phyloP scores from a whole-genome alignment of 2,113 vertebrate genomes.

The Corydoras sp. region DNA sequence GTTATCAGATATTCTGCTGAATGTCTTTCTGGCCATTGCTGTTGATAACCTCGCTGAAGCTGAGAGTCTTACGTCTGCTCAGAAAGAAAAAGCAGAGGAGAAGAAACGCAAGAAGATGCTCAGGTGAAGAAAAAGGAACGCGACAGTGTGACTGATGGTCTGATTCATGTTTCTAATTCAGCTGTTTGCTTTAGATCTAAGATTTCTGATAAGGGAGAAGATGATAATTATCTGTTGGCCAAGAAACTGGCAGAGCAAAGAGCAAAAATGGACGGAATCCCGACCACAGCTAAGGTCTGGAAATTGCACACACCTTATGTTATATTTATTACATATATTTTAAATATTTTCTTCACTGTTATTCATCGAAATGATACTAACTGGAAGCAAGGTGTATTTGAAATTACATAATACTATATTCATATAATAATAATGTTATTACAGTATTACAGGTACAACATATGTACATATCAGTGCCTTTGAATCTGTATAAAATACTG shows the following conservation, averaged over 20 bases:
- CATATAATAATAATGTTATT: too few species aligned
- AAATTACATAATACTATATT: too few species aligned
- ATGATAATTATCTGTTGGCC: slow-evolving; percentile 71
- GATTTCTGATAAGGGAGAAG: slow-evolving; percentile 67
- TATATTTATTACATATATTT: too few species aligned
- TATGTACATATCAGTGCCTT: too few species aligned
- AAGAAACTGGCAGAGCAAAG: slow-evolving; percentile 86
- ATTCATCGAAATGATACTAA: too few species aligned
- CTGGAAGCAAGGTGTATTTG: too few species aligned
- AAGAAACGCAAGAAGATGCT: slow-evolving; percentile 77
- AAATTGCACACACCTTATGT: background rate
- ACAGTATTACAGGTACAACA: too few species aligned
- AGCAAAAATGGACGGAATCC: slow-evolving; percentile 79
- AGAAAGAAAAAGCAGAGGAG: slow-evolving; percentile 88
- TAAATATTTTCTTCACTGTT: too few species aligned
- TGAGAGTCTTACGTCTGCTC: slow-evolving; percentile 83
- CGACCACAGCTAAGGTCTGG: slow-evolving; percentile 86
- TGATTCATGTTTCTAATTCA: background rate
- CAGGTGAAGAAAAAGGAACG: slow-evolving; percentile 55
- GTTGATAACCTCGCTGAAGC: slow-evolving; percentile 91
- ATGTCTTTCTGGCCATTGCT: slow-evolving; percentile 88
- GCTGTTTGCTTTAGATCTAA: slow-evolving; percentile 5
- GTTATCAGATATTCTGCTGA: slow-evolving; percentile 80
- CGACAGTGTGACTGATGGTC: too few species aligned
- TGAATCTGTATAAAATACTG: too few species aligned